Evolutionary conservation across 2,113 vertebrate species (phyloP).

Genomic region (Pachypanchax playfairii): DNA sequence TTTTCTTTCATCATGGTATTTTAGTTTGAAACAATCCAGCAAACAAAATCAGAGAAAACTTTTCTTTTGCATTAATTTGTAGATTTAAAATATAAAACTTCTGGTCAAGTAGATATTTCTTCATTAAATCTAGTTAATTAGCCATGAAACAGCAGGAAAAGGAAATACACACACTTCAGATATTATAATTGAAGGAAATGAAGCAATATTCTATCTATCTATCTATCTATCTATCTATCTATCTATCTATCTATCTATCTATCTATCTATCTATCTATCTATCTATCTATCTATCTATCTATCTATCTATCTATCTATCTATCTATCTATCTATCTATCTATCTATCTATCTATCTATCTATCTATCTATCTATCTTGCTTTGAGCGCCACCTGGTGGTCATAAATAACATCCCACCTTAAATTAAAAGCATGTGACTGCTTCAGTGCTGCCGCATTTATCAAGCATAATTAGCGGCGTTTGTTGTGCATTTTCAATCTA

Average conservation of each 20-base stretch:
- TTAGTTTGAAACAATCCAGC: too few species aligned
- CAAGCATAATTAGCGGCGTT: not conserved
- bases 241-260: not conserved
- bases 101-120: not conserved
- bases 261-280: conserved; percentile 3
- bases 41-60: not conserved
- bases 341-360: conserved; percentile 3
- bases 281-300: conserved; percentile 4
- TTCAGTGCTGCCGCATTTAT: not conserved
- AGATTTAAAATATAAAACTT: not conserved
- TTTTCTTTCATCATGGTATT: too few species aligned
- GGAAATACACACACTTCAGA: not conserved
- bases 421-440: not conserved
- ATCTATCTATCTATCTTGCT: not conserved
- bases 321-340: conserved; percentile 1
- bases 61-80: not conserved
- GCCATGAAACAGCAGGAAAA: not conserved
- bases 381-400: conserved; percentile 38
- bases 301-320: not conserved
- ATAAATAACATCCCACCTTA: not conserved
- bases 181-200: not conserved
- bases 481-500: not conserved
- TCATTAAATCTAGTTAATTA: not conserved
- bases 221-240: conserved; percentile 3
- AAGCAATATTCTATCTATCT: not conserved